phyloP scores from a whole-genome alignment of 2,888 invertebrate genomes.

The Sepiola atlantica region DNA sequence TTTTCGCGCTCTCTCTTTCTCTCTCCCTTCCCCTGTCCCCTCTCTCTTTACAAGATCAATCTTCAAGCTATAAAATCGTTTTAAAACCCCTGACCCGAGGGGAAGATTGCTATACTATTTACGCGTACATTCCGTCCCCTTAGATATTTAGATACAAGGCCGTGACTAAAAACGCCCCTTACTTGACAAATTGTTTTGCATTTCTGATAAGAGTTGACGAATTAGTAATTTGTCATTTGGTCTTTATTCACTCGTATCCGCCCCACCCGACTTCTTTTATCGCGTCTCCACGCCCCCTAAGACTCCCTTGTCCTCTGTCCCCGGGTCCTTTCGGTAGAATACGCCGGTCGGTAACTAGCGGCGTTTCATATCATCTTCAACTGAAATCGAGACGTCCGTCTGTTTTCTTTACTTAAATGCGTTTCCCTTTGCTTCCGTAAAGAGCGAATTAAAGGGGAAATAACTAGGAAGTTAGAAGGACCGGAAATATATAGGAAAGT shows the following conservation, averaged over 20 bases:
- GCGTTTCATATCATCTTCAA: too few species aligned
- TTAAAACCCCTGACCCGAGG: not conserved
- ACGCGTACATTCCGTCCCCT: not conserved
- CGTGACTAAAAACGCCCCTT: not conserved
- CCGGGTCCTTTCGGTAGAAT: not conserved
- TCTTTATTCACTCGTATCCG: not conserved
- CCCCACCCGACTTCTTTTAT: not conserved
- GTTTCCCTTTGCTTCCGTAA: too few species aligned
- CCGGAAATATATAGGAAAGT: too few species aligned
- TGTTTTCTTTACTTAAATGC: too few species aligned
- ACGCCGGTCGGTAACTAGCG: too few species aligned
- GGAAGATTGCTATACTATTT: not conserved
- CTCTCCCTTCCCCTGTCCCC: too few species aligned
- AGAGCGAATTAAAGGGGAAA: too few species aligned
- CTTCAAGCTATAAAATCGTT: not conserved
- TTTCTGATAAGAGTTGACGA: not conserved
- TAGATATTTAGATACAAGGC: not conserved
- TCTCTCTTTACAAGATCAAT: too few species aligned
- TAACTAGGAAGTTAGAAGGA: too few species aligned
- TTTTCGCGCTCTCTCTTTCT: too few species aligned
- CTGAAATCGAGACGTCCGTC: too few species aligned
- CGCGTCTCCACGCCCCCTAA: not conserved
- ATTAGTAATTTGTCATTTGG: not conserved
- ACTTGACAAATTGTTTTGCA: not conserved
- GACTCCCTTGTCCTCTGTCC: not conserved